Evolutionary conservation across 2,113 vertebrate species (phyloP).

Genomic region (Ochotona curzoniae): DNA sequence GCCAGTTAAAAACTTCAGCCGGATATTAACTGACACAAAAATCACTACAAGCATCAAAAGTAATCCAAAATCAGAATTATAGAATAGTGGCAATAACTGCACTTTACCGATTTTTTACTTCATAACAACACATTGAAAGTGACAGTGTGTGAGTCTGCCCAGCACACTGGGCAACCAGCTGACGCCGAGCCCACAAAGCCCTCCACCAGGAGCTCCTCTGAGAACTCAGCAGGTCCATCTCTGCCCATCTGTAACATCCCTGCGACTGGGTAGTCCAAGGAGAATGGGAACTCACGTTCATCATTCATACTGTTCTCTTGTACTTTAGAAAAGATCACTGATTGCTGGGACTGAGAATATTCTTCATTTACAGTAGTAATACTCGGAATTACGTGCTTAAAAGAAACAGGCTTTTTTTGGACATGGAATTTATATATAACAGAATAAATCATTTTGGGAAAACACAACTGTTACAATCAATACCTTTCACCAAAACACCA

Average conservation of each 20-base stretch:
- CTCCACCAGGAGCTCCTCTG: neutral
- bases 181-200: neutral
- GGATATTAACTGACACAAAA: slow-evolving; percentile 33
- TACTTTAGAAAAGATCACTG: neutral
- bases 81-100: neutral
- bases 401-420: neutral
- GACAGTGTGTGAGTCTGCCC: neutral
- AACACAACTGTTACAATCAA: slow-evolving; percentile 26
- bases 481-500: slow-evolving; percentile 48
- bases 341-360: neutral
- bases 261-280: neutral
- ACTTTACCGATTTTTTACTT: neutral
- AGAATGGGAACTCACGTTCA: neutral
- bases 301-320: neutral
- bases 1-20: slow-evolving; percentile 21
- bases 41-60: slow-evolving; percentile 2
- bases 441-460: slow-evolving; percentile 45
- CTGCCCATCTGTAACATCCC: neutral
- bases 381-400: neutral
- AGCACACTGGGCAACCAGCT: neutral
- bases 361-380: neutral
- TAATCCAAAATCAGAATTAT: neutral
- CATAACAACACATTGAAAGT: neutral
- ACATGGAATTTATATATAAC: neutral
- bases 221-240: neutral